These are phyloP conservation scores for Thymelicus sylvestris DNA, from an alignment of 2,888 invertebrate genomes.

Conservation along the genomic window DNA sequence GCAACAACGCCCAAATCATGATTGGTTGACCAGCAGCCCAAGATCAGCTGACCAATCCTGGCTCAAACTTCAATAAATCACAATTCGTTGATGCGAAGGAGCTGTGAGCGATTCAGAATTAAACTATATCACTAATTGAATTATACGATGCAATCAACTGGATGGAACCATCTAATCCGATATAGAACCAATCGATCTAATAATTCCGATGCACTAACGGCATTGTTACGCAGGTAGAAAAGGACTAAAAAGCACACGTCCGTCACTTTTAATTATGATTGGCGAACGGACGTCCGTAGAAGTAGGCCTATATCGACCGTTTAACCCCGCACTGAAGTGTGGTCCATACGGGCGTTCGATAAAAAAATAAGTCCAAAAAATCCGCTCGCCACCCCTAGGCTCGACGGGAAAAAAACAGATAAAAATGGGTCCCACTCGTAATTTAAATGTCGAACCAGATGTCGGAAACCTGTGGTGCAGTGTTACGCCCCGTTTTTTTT, in stretches of 20 bases:
- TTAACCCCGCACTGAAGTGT: slow-evolving; percentile 71
- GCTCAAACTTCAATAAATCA: slow-evolving; percentile 1
- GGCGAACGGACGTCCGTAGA: slow-evolving; percentile 42
- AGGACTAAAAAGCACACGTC: slow-evolving; percentile 6
- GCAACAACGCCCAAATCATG: too few relatives aligned
- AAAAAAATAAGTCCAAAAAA: slow-evolving; percentile 67
- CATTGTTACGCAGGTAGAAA: slow-evolving; percentile 28
- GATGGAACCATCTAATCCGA: slow-evolving; percentile 6
- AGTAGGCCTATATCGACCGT: slow-evolving; percentile 63
- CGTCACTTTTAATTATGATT: slow-evolving; percentile 38
- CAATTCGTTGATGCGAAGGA: slow-evolving; percentile 2
- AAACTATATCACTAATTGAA: slow-evolving; percentile 9
- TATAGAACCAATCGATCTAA: slow-evolving; percentile 23
- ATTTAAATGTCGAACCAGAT: slow-evolving; percentile 80
- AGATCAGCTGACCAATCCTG: not conserved
- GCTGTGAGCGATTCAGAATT: slow-evolving; percentile 3
- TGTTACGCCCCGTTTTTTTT: slow-evolving; percentile 44
- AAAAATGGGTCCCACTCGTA: slow-evolving; percentile 77
- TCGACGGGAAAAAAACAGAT: slow-evolving; percentile 74
- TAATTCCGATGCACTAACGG: slow-evolving; percentile 32
- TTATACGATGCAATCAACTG: not conserved
- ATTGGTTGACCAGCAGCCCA: too few relatives aligned
- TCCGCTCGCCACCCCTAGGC: slow-evolving; percentile 76
- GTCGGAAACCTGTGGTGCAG: slow-evolving; percentile 67
- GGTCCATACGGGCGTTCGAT: slow-evolving; percentile 58